phyloP scores from a whole-genome alignment of 2,888 invertebrate species.

The Neoitamus cyanurus region DNA sequence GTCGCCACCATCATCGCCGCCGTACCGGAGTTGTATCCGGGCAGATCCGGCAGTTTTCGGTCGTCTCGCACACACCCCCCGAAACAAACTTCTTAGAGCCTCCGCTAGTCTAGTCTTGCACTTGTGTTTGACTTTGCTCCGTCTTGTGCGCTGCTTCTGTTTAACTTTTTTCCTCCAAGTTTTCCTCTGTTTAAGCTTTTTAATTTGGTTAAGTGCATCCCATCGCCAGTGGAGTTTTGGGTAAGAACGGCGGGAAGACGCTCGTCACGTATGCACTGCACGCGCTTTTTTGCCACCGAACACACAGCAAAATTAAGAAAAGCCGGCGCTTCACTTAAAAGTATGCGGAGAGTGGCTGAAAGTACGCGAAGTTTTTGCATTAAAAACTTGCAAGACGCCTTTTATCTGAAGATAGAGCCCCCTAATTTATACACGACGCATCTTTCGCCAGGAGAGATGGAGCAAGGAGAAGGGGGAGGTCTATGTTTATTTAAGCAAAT shows the following conservation, averaged over 20 bases:
- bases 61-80: neutral
- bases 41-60: neutral
- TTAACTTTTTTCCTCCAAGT: slow-evolving; percentile 9
- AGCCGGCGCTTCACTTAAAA: neutral
- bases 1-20: neutral
- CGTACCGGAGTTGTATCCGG: neutral
- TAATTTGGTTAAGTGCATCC: slow-evolving; percentile 39
- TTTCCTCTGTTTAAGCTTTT: slow-evolving; percentile 37
- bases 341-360: neutral
- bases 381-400: neutral
- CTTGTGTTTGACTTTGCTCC: slow-evolving; percentile 2
- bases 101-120: neutral
- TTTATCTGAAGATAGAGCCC: neutral
- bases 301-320: slow-evolving; percentile 11
- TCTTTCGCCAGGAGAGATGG: neutral
- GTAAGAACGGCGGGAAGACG: neutral
- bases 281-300: slow-evolving; percentile 26
- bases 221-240: neutral
- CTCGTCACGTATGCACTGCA: slow-evolving; percentile 35
- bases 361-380: neutral
- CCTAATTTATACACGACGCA: neutral
- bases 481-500: neutral
- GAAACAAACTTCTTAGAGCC: neutral
- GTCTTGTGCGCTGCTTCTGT: slow-evolving; percentile 26
- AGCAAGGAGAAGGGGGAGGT: neutral